phyloP scores from a whole-genome alignment of 2,113 vertebrate species.

The Shinisaurus crocodilurus region DNA sequence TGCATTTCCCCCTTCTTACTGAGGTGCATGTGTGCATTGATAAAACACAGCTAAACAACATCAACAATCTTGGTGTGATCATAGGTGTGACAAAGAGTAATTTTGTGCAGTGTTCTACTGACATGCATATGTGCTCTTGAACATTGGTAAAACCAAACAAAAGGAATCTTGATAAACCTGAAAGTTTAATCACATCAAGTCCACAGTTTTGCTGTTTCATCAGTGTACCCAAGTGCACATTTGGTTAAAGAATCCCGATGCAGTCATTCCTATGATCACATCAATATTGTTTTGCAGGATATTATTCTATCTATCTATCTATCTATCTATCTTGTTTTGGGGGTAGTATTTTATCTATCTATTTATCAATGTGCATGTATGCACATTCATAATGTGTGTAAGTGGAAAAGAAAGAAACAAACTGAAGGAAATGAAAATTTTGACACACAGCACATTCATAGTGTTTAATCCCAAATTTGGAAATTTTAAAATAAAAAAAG shows the following conservation, averaged over 20 bases:
- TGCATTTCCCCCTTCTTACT: not conserved
- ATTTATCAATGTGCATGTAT: not conserved
- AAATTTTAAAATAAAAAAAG: not conserved
- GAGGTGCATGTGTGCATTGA: too few species aligned
- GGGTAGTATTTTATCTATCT: too few species aligned
- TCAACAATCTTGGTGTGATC: not conserved
- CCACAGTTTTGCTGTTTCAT: not conserved
- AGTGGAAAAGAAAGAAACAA: not conserved
- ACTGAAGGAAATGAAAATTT: not conserved
- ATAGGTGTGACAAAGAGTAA: not conserved
- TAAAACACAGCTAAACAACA: not conserved
- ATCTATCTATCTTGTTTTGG: too few species aligned
- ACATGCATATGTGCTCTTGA: too few species aligned
- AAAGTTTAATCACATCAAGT: not conserved
- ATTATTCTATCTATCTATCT: too few species aligned
- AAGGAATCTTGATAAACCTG: not conserved
- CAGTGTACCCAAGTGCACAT: not conserved
- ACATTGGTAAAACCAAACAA: not conserved
- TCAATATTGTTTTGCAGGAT: too few species aligned
- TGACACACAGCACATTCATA: not conserved
- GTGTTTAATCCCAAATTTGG: not conserved
- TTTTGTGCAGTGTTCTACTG: not conserved
- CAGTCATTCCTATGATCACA: too few species aligned
- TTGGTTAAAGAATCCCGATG: too few species aligned
- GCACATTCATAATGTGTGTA: not conserved